Evolutionary conservation across 2,888 invertebrate species (phyloP).

Genomic region (Cabera pusaria): DNA sequence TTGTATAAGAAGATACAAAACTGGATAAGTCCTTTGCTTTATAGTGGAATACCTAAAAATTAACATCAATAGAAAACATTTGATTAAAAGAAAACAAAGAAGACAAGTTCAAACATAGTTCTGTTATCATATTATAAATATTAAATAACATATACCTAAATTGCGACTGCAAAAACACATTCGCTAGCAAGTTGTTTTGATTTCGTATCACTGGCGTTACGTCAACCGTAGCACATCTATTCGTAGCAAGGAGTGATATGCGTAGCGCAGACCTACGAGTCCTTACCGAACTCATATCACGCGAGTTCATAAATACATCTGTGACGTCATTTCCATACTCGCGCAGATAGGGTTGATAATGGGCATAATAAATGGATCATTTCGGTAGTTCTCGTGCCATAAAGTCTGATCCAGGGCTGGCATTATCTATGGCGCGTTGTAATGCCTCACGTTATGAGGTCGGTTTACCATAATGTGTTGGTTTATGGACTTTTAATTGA

Average conservation of each 20-base stretch:
- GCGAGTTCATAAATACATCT: conserved; percentile 42
- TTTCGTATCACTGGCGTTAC: no score
- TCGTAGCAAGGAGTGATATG: no score
- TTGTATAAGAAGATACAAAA: no score
- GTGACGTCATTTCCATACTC: conserved; percentile 47
- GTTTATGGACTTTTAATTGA: conserved; percentile 22
- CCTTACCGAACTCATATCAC: conserved; percentile 17
- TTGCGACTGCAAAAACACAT: no score
- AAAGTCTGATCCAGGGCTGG: conserved; percentile 39
- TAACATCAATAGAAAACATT: no score
- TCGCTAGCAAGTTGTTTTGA: no score
- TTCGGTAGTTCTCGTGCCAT: conserved; percentile 38
- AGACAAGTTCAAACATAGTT: no score
- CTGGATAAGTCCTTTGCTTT: no score
- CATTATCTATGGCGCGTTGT: conserved; percentile 33
- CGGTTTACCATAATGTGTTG: conserved; percentile 25
- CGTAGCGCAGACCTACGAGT: not conserved
- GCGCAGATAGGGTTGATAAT: conserved; percentile 47
- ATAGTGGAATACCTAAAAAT: conserved; percentile 8
- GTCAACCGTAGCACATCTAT: no score
- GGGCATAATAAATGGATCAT: conserved; percentile 50
- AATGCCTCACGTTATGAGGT: conserved; percentile 25
- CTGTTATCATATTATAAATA: no score
- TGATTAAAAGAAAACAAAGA: no score
- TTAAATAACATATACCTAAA: no score